Conservation (phyloP, 2,113 vertebrate species). For the Antechinus stuartii region DNA sequence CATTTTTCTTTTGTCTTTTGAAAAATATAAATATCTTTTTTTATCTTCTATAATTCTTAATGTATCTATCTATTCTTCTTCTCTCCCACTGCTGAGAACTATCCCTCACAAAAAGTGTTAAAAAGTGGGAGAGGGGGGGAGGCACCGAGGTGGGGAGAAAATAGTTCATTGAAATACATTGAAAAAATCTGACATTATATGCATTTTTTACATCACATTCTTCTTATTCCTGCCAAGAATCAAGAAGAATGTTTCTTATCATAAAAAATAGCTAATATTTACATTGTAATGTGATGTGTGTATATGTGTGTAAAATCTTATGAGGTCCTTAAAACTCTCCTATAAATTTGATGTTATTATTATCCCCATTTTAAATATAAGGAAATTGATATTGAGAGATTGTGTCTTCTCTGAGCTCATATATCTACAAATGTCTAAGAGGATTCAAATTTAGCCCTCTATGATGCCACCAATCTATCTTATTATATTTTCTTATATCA, state of each 20-base stretch:
- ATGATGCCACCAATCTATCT: background rate
- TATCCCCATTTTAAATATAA: background rate
- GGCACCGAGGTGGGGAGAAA: background rate
- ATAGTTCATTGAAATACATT: background rate
- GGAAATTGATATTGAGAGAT: background rate
- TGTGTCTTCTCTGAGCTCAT: background rate
- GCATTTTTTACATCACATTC: background rate
- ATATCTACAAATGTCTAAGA: background rate
- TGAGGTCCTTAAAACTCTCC: background rate
- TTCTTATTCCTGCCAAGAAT: background rate
- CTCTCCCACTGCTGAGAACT: background rate
- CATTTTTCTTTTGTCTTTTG: background rate
- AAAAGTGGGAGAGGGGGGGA: background rate
- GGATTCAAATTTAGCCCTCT: background rate
- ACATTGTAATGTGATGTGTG: background rate
- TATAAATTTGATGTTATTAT: background rate
- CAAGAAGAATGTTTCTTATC: background rate
- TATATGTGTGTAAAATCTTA: background rate
- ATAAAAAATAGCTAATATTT: background rate
- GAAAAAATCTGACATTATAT: background rate
- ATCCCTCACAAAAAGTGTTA: background rate
- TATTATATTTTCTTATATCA: background rate
- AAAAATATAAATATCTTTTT: background rate
- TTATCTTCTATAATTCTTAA: background rate
- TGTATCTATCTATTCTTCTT: background rate